phyloP scores from a whole-genome alignment of 2,888 invertebrate species.

The Conomelus anceps region DNA sequence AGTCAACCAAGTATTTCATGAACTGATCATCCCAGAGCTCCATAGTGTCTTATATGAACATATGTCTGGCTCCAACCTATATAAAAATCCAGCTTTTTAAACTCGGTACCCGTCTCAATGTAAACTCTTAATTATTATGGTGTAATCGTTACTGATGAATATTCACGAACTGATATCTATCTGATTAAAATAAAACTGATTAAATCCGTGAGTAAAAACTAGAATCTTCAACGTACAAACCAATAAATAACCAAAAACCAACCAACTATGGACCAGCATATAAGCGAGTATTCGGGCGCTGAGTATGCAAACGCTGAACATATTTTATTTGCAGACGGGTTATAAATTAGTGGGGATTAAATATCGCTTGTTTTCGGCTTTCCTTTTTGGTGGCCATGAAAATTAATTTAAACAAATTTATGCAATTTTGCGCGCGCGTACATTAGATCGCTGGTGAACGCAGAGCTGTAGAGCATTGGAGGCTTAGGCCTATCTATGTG shows the following conservation, averaged over 20 bases:
- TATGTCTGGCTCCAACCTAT: too few relatives aligned
- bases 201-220: not conserved
- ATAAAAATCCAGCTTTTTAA: too few relatives aligned
- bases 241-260: not conserved
- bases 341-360: not conserved
- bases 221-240: not conserved
- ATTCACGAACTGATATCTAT: not conserved
- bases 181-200: not conserved
- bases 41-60: too few relatives aligned
- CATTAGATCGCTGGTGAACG: not conserved
- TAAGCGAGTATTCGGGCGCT: not conserved
- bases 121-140: too few relatives aligned
- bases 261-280: not conserved
- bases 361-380: not conserved
- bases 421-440: not conserved
- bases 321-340: not conserved
- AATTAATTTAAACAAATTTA: not conserved
- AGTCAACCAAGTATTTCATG: too few relatives aligned
- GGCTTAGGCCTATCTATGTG: too few relatives aligned
- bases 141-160: too few relatives aligned
- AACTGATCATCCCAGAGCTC: too few relatives aligned
- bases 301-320: not conserved
- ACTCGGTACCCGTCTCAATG: too few relatives aligned
- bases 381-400: not conserved
- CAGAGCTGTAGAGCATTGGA: too few relatives aligned